phyloP scores from a whole-genome alignment of 2,797 vertebrate genomes.

The Phylloscopus collybita region DNA sequence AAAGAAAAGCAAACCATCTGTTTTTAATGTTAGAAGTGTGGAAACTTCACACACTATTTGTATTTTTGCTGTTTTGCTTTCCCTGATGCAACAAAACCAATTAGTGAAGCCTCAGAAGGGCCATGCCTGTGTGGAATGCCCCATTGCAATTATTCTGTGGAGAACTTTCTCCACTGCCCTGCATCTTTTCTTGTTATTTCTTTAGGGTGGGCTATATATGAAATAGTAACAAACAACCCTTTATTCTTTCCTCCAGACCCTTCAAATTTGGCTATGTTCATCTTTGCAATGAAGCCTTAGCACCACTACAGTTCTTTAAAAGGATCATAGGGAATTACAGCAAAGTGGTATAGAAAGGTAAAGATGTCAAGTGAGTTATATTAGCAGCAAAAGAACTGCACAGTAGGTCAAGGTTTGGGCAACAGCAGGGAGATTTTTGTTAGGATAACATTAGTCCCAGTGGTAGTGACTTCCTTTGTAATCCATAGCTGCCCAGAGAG shows the following conservation, averaged over 20 bases:
- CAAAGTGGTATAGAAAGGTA: conserved; percentile 54
- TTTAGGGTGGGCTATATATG: background rate
- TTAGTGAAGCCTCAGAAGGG: background rate
- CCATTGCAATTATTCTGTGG: background rate
- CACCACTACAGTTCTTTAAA: conserved; percentile 9
- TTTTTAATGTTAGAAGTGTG: background rate
- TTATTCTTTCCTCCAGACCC: background rate
- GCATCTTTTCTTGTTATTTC: background rate
- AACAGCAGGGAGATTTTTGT: conserved; percentile 50
- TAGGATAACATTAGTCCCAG: conserved; percentile 29
- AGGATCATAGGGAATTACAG: conserved; percentile 28
- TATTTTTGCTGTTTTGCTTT: background rate
- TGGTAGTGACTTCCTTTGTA: conserved; percentile 42
- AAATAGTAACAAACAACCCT: background rate
- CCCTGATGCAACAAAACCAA: background rate
- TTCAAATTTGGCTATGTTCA: conserved; percentile 5
- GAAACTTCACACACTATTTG: background rate
- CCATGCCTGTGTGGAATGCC: background rate
- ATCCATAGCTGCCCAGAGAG: conserved; percentile 25
- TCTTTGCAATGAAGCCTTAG: conserved; percentile 2
- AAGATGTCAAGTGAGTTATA: conserved; percentile 60
- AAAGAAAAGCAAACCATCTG: background rate
- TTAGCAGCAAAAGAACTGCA: conserved; percentile 53
- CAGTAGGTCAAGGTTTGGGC: conserved; percentile 62
- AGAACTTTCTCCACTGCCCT: background rate